Percentiles rank a stretch among this genome's conserved stretches.
These are phyloP conservation scores for Phrixothrix hirtus DNA, from an alignment of 2,888 invertebrate genomes.

Conservation along the genomic window DNA sequence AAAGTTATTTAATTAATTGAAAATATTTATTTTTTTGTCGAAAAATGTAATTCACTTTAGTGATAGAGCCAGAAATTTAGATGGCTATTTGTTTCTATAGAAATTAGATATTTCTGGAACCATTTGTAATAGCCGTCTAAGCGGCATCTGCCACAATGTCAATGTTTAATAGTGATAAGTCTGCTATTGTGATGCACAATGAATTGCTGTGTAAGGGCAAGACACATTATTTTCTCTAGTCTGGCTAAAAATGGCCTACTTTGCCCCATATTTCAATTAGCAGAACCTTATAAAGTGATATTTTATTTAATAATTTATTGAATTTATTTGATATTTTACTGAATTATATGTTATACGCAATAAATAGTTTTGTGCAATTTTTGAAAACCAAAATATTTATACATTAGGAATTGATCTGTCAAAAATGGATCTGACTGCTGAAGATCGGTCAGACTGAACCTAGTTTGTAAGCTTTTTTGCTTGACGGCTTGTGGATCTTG, in stretches of 20 bases:
- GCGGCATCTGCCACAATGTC: conserved; percentile 36
- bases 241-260: conserved; percentile 44
- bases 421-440: conserved; percentile 38
- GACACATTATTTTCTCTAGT: conserved; percentile 52
- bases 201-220: conserved; percentile 41
- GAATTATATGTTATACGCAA: conserved; percentile 39
- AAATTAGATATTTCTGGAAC: conserved; percentile 20
- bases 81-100: conserved; percentile 23
- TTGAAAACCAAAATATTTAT: conserved; percentile 41
- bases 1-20: conserved; percentile 20
- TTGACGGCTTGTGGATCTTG: conserved; percentile 47
- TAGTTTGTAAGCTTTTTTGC: conserved; percentile 47
- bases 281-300: conserved; percentile 42
- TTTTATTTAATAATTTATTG: conserved; percentile 44
- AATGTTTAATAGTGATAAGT: conserved; percentile 40
- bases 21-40: conserved; percentile 23
- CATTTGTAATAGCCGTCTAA: conserved; percentile 31
- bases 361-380: conserved; percentile 44
- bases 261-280: conserved; percentile 41
- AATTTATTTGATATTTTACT: conserved; percentile 41
- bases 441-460: conserved; percentile 39
- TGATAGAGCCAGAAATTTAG: conserved; percentile 20
- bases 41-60: conserved; percentile 26
- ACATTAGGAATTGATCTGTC: conserved; percentile 45
- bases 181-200: conserved; percentile 41